Base-by-base conservation (phyloP, 2,888 invertebrate genomes). In the Tipula confusa region DNA sequence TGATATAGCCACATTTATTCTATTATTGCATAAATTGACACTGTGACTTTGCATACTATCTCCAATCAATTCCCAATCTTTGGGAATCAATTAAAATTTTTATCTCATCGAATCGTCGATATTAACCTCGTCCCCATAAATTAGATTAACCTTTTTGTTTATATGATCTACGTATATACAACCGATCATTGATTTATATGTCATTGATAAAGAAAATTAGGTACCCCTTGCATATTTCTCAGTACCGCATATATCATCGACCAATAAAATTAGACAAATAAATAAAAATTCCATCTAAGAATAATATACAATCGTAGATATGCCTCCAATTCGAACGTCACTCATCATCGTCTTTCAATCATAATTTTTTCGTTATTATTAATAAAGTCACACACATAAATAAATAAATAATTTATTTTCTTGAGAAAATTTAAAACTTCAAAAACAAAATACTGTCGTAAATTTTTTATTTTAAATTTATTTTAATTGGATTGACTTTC, bases 381-480 rank as follows among this genome's bases (percentile, higher is more conserved):
- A 64, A 64, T 64, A 64, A 64, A 64, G 64, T 64, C 64, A 64
- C 64, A 64, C 64, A 64, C 64, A 64, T 64, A 64, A 64, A 64
- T 64, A 64, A 64, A 64, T 64, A 64, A 64, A 64, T 64, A 64
- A 64, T 6, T 13, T 64, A 64, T 64, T 64, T 64, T 64, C 64
- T 64, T 64, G 64, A 64, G 64, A 64, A 64, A 64, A 64, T 64
- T 11, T 24, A 9, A 43, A n/a, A 64, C 24, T 11, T 24, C 1
- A 43, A n/a, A 43, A 15, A 43, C 43, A 43, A 9, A 64, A 24
- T 11, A 64, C 64, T 24, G 64, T 64, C 64, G 64, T 24, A 64
- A 64, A 24, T 24, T 64, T 64, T 43, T n/a, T 36, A 11, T 36
- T 43, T 64, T 24, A 64, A 64, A 64, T 64, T 64, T 64, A 64